These are phyloP conservation scores for Upupa epops DNA, from an alignment of 2,113 vertebrate species.

Conservation along the genomic window DNA sequence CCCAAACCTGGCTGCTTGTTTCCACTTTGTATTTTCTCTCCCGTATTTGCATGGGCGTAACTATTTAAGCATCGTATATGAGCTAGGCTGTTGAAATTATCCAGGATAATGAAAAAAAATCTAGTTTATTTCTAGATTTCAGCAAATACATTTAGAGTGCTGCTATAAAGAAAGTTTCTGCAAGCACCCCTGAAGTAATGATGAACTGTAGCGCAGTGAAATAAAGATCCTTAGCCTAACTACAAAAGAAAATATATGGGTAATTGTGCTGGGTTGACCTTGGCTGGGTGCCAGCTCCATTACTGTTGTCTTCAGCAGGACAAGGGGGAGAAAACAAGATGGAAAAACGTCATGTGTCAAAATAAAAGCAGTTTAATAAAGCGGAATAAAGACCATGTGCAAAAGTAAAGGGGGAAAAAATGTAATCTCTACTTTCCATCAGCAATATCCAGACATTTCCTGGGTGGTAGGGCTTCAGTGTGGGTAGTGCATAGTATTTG, in stretches of 20 bases:
- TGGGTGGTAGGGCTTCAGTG: background rate
- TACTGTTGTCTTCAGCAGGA: background rate
- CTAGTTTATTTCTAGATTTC: background rate
- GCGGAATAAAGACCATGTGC: background rate
- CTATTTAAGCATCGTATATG: background rate
- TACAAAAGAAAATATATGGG: background rate
- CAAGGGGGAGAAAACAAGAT: background rate
- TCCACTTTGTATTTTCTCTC: background rate
- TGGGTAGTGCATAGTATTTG: background rate
- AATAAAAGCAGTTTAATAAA: background rate
- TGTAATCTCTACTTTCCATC: background rate
- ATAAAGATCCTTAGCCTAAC: background rate
- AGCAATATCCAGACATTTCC: background rate
- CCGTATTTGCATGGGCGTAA: background rate
- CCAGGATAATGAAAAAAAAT: background rate
- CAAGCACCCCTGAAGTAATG: accelerated
- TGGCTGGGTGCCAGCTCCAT: background rate
- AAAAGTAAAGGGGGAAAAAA: background rate
- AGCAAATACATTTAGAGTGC: background rate
- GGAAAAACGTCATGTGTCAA: background rate
- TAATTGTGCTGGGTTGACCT: background rate
- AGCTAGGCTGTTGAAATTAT: background rate
- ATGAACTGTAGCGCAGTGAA: background rate
- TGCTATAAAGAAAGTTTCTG: background rate
- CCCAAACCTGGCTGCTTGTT: background rate